A percentile compares a stretch with the other conserved stretches of the same genome.
Evolutionary conservation across 1,140 invertebrate genomes (phyloP).

Genomic region (Anagrus nilaparvatae): DNA sequence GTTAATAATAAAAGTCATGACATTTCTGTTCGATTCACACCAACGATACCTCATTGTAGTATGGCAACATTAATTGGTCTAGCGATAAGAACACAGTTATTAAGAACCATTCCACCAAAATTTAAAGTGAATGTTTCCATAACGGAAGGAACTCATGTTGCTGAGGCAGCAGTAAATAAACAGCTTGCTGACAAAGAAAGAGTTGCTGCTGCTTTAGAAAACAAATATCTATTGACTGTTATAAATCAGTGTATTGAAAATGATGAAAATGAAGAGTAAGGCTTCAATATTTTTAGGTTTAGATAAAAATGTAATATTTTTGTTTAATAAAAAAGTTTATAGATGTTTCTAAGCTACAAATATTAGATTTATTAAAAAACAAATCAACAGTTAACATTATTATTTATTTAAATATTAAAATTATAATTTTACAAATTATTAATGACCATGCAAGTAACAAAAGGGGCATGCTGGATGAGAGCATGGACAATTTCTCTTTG

Average conservation of each 20-base stretch:
- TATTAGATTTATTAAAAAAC: too few species aligned
- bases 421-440: too few species aligned
- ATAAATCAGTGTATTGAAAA: constrained; percentile 82
- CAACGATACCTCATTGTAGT: constrained; percentile 98
- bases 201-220: constrained; percentile 93
- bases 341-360: too few species aligned
- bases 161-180: constrained; percentile 91
- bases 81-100: constrained; percentile 76
- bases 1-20: constrained; percentile 62
- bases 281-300: too few species aligned
- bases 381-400: too few species aligned
- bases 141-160: constrained; percentile 83
- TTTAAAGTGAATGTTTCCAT: constrained; percentile 89
- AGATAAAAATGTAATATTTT: too few species aligned
- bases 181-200: constrained; percentile 97
- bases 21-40: constrained; percentile 80
- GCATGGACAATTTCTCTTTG: not conserved
- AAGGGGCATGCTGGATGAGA: too few species aligned
- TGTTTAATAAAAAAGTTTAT: too few species aligned
- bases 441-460: too few species aligned
- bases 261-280: too few species aligned
- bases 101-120: constrained; percentile 73
- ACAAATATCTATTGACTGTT: constrained; percentile 79
- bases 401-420: too few species aligned
- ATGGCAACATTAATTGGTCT: constrained; percentile 97